phyloP scores from a whole-genome alignment of 2,888 invertebrate genomes.

The Ornithoptera priamus region DNA sequence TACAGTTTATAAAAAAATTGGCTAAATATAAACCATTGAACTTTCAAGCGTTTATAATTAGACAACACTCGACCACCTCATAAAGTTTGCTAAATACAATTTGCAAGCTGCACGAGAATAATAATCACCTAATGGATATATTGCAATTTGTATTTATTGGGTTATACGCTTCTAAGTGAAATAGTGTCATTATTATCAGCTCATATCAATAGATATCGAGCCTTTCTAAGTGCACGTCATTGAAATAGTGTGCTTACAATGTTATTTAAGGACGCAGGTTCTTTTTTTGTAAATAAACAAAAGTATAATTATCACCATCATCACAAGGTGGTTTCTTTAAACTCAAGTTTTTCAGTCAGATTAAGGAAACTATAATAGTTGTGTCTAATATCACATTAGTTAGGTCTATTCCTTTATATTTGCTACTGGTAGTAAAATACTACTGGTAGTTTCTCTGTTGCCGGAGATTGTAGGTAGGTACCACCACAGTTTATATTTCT shows the following conservation, averaged over 20 bases:
- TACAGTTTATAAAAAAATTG: not conserved
- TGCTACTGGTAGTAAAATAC: too few relatives aligned
- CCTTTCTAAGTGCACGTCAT: not conserved
- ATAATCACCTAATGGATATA: conserved; percentile 5
- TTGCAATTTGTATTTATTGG: conserved; percentile 15
- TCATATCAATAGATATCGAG: not conserved
- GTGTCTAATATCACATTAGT: too few relatives aligned
- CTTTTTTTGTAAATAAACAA: too few relatives aligned
- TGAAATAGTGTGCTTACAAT: not conserved
- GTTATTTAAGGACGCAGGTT: not conserved
- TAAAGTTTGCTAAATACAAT: conserved; percentile 20
- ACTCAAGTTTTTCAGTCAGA: too few relatives aligned
- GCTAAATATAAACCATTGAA: conserved; percentile 1
- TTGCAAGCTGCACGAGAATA: conserved; percentile 5
- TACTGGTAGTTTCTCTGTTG: too few relatives aligned
- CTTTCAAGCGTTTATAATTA: not conserved
- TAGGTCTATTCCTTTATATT: too few relatives aligned
- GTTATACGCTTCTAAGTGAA: not conserved
- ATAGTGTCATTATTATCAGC: not conserved
- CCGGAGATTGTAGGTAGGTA: too few relatives aligned
- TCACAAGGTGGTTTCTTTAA: too few relatives aligned
- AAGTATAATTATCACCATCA: too few relatives aligned
- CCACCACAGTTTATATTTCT: too few relatives aligned
- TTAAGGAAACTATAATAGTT: too few relatives aligned
- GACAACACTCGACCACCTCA: not conserved